Evolutionary conservation across 2,888 invertebrate species (phyloP), one percentile per base, ranked within the genome.

Genomic region (Drosophila birchii): DNA sequence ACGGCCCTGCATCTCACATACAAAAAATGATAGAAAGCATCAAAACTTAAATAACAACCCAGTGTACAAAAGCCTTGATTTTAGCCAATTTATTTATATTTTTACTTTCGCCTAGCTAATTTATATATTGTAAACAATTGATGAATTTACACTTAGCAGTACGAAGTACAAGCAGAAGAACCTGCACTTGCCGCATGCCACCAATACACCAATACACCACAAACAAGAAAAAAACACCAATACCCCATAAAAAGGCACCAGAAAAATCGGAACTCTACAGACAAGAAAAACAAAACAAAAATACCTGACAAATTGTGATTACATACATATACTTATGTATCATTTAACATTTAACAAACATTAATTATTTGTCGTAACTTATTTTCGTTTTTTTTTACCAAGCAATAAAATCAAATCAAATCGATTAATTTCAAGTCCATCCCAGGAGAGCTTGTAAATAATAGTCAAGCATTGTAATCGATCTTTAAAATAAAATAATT

Each of bases 261-360:
- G 14, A 32, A n/a, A 16, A 23, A 53, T 53, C 16, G 51, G 51
- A 53, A 36, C n/a, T 38, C 45, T 36, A 23, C 36, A 58, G 1
- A n/a, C 14, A 43, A 20, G 14, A 58, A 58, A 51, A 70, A 20
- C 47, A 67, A 75, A 70, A 75, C 74, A 72, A 81, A 75, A 79
- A 77, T 84, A 84, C 84, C 84, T 84, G 84, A 84, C 45, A 75
- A 72, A 86, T 84, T 84, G 83, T 84, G 86, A 84, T 83, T 72
- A 82, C 73, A 69, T 29, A 23, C 23, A 23, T 23, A 57, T 73
- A 61, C 36, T 60, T 66, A 61, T 45, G 57, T 66, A 78, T 84
- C 62, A 68, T 70, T 81, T 74, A 76, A 75, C 68, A 74, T 39
- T 75, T 73, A 59, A 60, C 55, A 29, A 29, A 59, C 61, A 67